Base-by-base conservation (phyloP, 2,888 invertebrate genomes). In the Eupithecia centaureata region DNA sequence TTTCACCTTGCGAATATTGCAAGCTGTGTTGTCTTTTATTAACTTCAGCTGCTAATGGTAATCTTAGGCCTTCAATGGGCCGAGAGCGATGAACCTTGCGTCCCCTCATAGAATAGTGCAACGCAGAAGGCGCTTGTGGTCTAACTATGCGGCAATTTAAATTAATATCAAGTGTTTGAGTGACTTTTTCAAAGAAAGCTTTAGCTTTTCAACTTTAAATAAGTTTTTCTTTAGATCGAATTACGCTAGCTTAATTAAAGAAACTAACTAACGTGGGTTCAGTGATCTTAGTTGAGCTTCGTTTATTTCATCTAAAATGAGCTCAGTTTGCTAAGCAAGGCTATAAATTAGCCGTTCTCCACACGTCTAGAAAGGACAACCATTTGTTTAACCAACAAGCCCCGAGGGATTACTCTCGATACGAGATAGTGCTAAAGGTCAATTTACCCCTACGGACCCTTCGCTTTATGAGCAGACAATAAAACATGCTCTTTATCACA, bases 401-500 rank as follows among this genome's bases (percentile, higher is more conserved):
- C 71, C 77, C 79, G 73, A 78, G 79, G 82, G 82, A 80, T 81
- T 79, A 78, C 75, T 82, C 80, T 73, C 75, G 81, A 78, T 82
- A 76, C 74, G 73, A 79, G 77, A 79, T 84, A 83, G 81, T 77
- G 79, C 72, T 79, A 89, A 89, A 90, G 86, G 87, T 88, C 87
- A 85, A 80, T 83, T 86, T 84, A 82, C 85, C 82, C 79, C 79
- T 79, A 83, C 77, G 82, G 73, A 82, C 77, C 79, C 76, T 80
- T 73, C 77, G 81, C 78, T 89, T 90, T 88, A 88, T 82, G 80
- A 75, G 76, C 66, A 64, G 76, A 75, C 83, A 76, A 82, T 87
- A 89, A 91, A 87, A 83, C 80, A 73, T 76, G 79, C 80, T 82
- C 79, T 85, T 85, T 88, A 86, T 83, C 77, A 81, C 76, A 76